Evolutionary conservation across 2,888 invertebrate species (phyloP).

Genomic region (Argyra leucocephala): DNA sequence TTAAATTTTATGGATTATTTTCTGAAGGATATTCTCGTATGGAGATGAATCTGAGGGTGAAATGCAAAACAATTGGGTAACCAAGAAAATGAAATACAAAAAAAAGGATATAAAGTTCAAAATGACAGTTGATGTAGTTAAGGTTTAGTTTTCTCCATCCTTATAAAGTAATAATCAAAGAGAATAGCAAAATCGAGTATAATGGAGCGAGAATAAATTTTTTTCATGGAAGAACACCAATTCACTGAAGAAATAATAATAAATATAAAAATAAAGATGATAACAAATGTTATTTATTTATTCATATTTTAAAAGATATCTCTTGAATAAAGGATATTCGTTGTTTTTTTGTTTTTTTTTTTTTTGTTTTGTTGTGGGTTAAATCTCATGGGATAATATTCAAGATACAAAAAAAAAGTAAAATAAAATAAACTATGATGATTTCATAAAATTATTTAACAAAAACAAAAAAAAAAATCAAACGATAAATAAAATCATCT

Average conservation of each 20-base stretch:
- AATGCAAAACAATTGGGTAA: neutral
- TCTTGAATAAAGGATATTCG: neutral
- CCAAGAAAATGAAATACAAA: neutral
- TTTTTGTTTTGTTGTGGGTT: neutral
- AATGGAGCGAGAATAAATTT: neutral
- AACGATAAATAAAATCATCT: neutral
- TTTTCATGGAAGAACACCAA: neutral
- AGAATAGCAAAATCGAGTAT: neutral
- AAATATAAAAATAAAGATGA: neutral
- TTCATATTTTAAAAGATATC: neutral
- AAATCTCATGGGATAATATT: neutral
- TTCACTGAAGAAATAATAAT: neutral
- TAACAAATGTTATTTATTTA: slow-evolving; percentile 1
- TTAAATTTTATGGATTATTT: neutral
- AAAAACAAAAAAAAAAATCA: neutral
- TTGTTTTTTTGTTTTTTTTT: too few species aligned
- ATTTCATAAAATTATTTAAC: too few species aligned
- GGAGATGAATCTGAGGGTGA: neutral
- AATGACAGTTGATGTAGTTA: neutral
- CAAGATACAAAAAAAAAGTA: neutral
- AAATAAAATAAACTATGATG: too few species aligned
- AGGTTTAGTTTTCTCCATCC: neutral
- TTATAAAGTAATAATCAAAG: neutral
- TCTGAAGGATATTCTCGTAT: neutral
- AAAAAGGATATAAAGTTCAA: slow-evolving; percentile 4